Percentiles rank a stretch among this genome's conserved stretches.
Evolutionary conservation across 2,113 vertebrate species (phyloP).

Genomic region (Eudyptes chrysolophus): DNA sequence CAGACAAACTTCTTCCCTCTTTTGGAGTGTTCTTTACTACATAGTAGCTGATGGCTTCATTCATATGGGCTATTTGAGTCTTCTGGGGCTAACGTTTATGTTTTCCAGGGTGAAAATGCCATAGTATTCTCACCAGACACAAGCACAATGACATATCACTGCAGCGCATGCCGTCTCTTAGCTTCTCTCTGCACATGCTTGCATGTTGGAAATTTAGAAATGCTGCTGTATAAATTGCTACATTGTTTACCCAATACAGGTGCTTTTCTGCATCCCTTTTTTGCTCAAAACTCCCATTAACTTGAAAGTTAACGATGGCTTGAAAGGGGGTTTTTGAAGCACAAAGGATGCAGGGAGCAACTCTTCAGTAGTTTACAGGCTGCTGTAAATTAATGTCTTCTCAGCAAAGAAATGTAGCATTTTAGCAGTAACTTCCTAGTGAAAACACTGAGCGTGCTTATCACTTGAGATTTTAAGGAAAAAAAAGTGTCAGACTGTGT

Average conservation of each 20-base stretch:
- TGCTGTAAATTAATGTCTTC: conserved; percentile 41
- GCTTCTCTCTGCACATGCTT: conserved; percentile 2
- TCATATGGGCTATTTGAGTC: not conserved
- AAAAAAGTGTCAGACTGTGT: conserved; percentile 24
- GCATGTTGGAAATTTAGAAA: conserved; percentile 39
- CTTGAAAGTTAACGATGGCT: not conserved
- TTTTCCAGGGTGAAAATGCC: not conserved
- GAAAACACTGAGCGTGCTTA: conserved; percentile 65
- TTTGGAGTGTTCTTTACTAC: conserved; percentile 4
- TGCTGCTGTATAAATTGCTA: conserved; percentile 35
- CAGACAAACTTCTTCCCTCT: not conserved
- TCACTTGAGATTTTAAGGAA: conserved; percentile 25
- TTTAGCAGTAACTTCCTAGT: conserved; percentile 55
- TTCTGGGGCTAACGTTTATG: not conserved
- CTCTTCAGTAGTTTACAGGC: conserved; percentile 29
- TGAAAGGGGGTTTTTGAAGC: not conserved
- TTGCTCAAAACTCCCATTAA: not conserved
- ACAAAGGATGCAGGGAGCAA: not conserved
- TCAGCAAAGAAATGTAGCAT: conserved; percentile 58
- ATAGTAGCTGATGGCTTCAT: conserved; percentile 16
- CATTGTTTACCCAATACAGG: not conserved
- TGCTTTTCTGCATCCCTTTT: not conserved
- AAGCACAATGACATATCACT: conserved; percentile 42
- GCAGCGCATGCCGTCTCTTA: conserved; percentile 25
- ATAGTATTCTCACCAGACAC: conserved; percentile 27